Conservation (phyloP, 2,888 invertebrate species). For the Habrosyne pyritoides region DNA sequence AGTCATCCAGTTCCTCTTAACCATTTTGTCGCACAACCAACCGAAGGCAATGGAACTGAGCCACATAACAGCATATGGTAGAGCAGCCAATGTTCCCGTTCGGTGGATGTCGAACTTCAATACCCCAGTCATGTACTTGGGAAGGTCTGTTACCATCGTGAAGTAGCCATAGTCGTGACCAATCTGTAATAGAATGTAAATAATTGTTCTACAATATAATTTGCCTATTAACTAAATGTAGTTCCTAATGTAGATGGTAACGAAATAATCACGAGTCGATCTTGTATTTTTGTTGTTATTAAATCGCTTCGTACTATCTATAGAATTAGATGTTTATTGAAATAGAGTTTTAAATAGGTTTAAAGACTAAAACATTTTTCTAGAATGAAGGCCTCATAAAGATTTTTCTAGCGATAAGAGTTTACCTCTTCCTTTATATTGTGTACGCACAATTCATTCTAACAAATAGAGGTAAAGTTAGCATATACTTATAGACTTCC, state of each 20-base stretch:
- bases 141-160: constrained; percentile 88
- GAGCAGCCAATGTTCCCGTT: constrained; percentile 85
- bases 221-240: too few relatives aligned
- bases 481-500: neutral
- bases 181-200: constrained; percentile 54
- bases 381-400: neutral
- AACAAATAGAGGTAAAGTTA: constrained; percentile 3
- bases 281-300: neutral
- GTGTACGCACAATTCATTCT: neutral
- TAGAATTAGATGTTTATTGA: neutral
- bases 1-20: constrained; percentile 82
- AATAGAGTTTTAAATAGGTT: neutral
- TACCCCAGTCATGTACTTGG: constrained; percentile 87
- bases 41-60: constrained; percentile 85
- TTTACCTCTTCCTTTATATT: neutral
- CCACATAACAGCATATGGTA: constrained; percentile 88
- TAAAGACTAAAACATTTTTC: neutral
- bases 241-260: neutral
- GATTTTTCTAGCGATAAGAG: neutral
- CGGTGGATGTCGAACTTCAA: constrained; percentile 86
- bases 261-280: neutral
- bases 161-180: constrained; percentile 89
- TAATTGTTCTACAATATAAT: neutral
- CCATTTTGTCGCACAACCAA: constrained; percentile 87
- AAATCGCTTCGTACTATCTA: neutral